phyloP scores from a whole-genome alignment of 1,140 invertebrate species.

The Formica exsecta region DNA sequence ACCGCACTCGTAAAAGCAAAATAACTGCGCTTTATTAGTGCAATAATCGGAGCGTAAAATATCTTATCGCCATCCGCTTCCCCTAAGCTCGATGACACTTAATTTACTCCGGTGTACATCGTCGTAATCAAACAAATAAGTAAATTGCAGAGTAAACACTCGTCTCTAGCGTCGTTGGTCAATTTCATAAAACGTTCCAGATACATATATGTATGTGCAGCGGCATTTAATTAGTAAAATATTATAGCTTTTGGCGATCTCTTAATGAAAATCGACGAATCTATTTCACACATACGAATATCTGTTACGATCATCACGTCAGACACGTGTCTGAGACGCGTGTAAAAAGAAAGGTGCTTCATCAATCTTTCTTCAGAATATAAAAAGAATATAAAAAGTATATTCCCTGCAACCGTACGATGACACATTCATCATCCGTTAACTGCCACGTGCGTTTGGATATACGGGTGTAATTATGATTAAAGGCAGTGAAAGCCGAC shows the following conservation, averaged over 20 bases:
- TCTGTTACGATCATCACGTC: slow-evolving; percentile 3
- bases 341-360: background rate
- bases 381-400: slow-evolving; percentile 31
- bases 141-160: background rate
- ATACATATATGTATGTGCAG: background rate
- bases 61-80: slow-evolving; percentile 13
- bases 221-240: background rate
- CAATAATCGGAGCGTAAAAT: slow-evolving; percentile 46
- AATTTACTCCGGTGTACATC: background rate
- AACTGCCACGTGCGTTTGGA: slow-evolving; percentile 36
- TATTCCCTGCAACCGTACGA: background rate
- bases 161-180: background rate
- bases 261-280: slow-evolving; percentile 41
- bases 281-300: slow-evolving; percentile 22
- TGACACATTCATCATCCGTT: slow-evolving; percentile 49
- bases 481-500: slow-evolving; percentile 41
- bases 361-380: slow-evolving; percentile 37
- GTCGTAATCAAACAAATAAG: slow-evolving; percentile 18
- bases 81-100: slow-evolving; percentile 31
- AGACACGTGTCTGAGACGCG: background rate
- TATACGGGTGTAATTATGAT: slow-evolving; percentile 30
- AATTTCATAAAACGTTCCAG: background rate
- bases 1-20: slow-evolving; percentile 10
- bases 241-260: slow-evolving; percentile 1
- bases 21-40: slow-evolving; percentile 36